phyloP scores from a whole-genome alignment of 2,797 vertebrate genomes.

The Peromyscus nudipes region DNA sequence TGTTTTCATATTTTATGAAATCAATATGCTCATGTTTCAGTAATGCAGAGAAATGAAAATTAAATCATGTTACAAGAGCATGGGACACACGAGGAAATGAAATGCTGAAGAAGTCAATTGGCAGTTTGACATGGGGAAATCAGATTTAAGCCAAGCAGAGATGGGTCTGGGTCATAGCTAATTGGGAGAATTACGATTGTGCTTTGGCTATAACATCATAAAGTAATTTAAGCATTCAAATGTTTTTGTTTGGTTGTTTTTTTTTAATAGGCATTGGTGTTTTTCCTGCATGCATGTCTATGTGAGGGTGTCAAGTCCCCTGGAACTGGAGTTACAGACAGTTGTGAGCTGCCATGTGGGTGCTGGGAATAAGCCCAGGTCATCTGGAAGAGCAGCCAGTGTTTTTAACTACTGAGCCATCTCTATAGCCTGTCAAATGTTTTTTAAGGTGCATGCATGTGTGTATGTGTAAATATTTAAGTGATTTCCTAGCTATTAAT shows the following conservation, averaged over 20 bases:
- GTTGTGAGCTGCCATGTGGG: background rate
- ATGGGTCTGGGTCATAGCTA: too few species aligned
- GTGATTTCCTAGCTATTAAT: slow-evolving; percentile 48
- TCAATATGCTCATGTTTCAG: slow-evolving; percentile 21
- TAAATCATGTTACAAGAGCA: slow-evolving; percentile 26
- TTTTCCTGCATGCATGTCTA: background rate
- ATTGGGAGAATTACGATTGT: background rate
- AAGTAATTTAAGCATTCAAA: background rate
- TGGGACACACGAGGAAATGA: slow-evolving; percentile 7
- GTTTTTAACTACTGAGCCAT: background rate
- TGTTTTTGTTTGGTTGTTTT: background rate
- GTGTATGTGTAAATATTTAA: background rate
- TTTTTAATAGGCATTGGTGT: background rate
- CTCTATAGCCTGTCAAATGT: background rate
- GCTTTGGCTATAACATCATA: slow-evolving; percentile 5
- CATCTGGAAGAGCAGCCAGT: background rate
- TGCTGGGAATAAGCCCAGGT: background rate
- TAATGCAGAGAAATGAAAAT: slow-evolving; percentile 52
- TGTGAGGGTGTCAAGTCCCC: background rate
- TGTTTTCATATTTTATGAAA: slow-evolving; percentile 15
- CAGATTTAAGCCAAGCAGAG: background rate
- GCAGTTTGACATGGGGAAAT: background rate
- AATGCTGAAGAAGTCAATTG: slow-evolving; percentile 24
- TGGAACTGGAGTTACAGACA: background rate
- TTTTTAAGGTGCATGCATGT: background rate